A percentile compares a stretch with the other conserved stretches of the same genome.
These are phyloP conservation scores for Montifringilla adamsi DNA, from an alignment of 2,113 vertebrate species.

Conservation along the genomic window DNA sequence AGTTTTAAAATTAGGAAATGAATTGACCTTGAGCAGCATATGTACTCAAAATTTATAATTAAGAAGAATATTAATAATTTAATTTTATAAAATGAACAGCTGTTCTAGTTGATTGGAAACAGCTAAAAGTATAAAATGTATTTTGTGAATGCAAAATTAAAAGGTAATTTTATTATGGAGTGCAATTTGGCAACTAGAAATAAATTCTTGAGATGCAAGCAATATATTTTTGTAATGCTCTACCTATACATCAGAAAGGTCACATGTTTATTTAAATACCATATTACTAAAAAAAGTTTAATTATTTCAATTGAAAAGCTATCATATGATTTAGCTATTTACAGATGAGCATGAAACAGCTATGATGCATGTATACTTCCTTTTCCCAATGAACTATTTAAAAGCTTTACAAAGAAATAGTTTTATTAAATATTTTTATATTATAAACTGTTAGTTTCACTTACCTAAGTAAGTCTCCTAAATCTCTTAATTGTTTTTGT, in stretches of 20 bases:
- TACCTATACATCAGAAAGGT: slow-evolving; percentile 51
- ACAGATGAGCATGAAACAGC: slow-evolving; percentile 4
- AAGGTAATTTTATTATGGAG: slow-evolving; percentile 52
- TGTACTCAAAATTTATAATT: slow-evolving; percentile 46
- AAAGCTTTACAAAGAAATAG: neutral
- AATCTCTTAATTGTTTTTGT: neutral
- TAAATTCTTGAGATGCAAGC: slow-evolving; percentile 56
- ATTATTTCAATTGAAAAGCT: slow-evolving; percentile 53
- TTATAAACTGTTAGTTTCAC: neutral
- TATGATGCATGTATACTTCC: neutral
- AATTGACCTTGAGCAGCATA: slow-evolving; percentile 44
- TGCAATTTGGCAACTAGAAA: slow-evolving; percentile 57
- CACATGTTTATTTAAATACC: slow-evolving; percentile 52
- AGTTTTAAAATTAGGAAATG: slow-evolving; percentile 22
- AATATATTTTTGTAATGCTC: slow-evolving; percentile 52
- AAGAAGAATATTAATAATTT: slow-evolving; percentile 54
- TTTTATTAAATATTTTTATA: neutral
- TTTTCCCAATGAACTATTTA: neutral
- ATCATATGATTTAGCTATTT: slow-evolving; percentile 54
- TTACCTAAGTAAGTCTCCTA: neutral
- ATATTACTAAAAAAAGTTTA: slow-evolving; percentile 54
- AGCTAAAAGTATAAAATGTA: slow-evolving; percentile 59
- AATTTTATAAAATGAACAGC: slow-evolving; percentile 55
- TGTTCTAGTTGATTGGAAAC: slow-evolving; percentile 56
- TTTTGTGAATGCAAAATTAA: slow-evolving; percentile 55